Evolutionary conservation across 2,888 invertebrate genomes (phyloP).

Genomic region (Sarcophaga carnaria): DNA sequence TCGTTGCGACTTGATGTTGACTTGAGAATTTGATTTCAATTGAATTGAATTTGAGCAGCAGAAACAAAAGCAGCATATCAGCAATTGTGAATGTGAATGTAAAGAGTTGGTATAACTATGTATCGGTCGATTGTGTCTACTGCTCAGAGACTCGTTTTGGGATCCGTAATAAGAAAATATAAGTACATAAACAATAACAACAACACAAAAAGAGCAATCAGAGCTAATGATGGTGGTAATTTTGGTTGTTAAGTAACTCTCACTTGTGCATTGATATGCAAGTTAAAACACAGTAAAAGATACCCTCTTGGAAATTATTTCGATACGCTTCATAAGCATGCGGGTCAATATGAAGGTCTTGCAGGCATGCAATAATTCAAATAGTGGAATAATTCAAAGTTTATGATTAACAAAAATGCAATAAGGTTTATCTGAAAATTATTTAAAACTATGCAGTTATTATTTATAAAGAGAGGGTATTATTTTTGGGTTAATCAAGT

Average conservation of each 20-base stretch:
- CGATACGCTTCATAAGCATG: constrained; percentile 42
- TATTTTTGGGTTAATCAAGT: too few relatives aligned
- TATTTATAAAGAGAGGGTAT: too few relatives aligned
- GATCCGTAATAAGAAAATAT: constrained; percentile 31
- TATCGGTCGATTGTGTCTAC: neutral
- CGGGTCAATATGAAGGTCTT: constrained; percentile 55
- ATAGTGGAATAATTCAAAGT: constrained; percentile 5
- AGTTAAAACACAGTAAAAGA: neutral
- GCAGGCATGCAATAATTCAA: constrained; percentile 7
- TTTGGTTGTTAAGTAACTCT: constrained; percentile 19
- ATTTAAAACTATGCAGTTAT: too few relatives aligned
- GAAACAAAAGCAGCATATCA: too few relatives aligned
- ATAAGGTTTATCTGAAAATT: too few relatives aligned
- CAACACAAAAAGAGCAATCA: constrained; percentile 6
- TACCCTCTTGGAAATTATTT: constrained; percentile 13
- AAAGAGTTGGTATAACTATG: too few relatives aligned
- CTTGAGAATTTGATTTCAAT: neutral
- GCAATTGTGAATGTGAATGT: too few relatives aligned
- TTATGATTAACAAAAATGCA: too few relatives aligned
- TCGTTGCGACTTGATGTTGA: constrained; percentile 29
- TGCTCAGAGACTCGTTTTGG: constrained; percentile 5
- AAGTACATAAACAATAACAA: neutral
- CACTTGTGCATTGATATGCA: constrained; percentile 5
- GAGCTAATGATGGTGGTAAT: constrained; percentile 7
- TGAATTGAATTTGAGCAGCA: too few relatives aligned